Evolutionary conservation across 2,797 vertebrate genomes (phyloP).

Genomic region (Sebastes glaucus): DNA sequence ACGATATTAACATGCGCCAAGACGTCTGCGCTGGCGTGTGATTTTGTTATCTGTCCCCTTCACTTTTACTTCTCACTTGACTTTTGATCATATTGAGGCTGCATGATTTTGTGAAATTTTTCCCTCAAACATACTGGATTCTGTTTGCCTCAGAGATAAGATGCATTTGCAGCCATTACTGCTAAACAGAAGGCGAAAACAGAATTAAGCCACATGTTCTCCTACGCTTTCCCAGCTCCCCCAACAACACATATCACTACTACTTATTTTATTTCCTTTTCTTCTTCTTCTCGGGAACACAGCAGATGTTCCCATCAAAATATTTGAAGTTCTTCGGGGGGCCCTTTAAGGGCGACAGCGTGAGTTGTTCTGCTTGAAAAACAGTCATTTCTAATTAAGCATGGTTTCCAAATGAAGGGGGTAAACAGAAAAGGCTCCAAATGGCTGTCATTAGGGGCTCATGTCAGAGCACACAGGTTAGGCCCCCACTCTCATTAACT

Average conservation of each 20-base stretch:
- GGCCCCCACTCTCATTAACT: constrained; percentile 45
- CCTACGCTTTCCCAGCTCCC: not conserved
- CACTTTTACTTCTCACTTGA: constrained; percentile 19
- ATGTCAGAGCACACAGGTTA: constrained; percentile 48
- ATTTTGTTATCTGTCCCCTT: constrained; percentile 40
- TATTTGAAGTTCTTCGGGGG: constrained; percentile 49
- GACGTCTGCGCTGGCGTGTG: constrained; percentile 18
- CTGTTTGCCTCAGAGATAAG: constrained; percentile 22
- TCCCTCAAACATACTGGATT: not conserved
- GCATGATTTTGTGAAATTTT: not conserved
- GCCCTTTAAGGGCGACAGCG: constrained; percentile 44
- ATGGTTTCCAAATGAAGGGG: constrained; percentile 54
- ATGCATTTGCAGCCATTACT: not conserved
- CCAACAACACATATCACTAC: not conserved
- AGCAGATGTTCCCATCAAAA: constrained; percentile 51
- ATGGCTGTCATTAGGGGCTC: constrained; percentile 54
- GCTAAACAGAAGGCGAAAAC: constrained; percentile 14
- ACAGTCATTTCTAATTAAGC: constrained; percentile 65
- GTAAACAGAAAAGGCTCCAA: constrained; percentile 54
- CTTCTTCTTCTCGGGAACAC: not conserved
- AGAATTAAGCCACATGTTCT: constrained; percentile 2
- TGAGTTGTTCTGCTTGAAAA: constrained; percentile 59
- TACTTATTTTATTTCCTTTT: constrained; percentile 1
- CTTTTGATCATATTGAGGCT: constrained; percentile 4
- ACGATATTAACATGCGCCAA: constrained; percentile 44